phyloP scores from a whole-genome alignment of 1,140 invertebrate species.

The Pteromalus puparum region DNA sequence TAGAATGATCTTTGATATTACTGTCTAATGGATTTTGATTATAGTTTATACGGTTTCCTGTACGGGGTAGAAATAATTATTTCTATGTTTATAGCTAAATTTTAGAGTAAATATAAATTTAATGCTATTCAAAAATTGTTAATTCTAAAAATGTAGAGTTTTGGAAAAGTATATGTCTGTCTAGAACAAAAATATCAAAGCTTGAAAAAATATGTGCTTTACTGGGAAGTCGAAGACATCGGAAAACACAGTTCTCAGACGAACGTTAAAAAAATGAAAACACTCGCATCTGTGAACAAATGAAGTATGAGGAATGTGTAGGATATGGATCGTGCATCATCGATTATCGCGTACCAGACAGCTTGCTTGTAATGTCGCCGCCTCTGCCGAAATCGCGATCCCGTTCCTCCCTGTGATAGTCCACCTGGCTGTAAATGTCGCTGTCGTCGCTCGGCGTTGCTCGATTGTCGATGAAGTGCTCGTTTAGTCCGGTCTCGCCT shows the following conservation, averaged over 20 bases:
- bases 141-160: background rate
- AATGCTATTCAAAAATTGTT: background rate
- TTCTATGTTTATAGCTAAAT: background rate
- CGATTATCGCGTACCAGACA: slow-evolving; percentile 64
- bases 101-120: background rate
- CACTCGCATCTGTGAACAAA: background rate
- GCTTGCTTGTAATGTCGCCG: slow-evolving; percentile 69
- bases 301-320: background rate
- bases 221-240: too few relatives aligned
- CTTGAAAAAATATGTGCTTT: too few relatives aligned
- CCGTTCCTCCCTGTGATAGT: slow-evolving; percentile 73
- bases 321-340: background rate
- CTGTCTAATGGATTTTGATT: background rate
- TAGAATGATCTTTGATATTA: background rate
- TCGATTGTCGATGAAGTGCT: slow-evolving; percentile 71
- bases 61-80: background rate
- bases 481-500: slow-evolving; percentile 74
- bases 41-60: background rate
- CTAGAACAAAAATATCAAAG: too few relatives aligned
- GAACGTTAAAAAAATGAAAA: background rate
- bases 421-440: slow-evolving; percentile 81
- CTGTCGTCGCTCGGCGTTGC: slow-evolving; percentile 81
- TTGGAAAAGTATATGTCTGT: background rate
- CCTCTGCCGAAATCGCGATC: slow-evolving; percentile 69
- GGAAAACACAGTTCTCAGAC: too few relatives aligned